phyloP scores from a whole-genome alignment of 2,888 invertebrate species.

The Stenchaetothrips biformis region DNA sequence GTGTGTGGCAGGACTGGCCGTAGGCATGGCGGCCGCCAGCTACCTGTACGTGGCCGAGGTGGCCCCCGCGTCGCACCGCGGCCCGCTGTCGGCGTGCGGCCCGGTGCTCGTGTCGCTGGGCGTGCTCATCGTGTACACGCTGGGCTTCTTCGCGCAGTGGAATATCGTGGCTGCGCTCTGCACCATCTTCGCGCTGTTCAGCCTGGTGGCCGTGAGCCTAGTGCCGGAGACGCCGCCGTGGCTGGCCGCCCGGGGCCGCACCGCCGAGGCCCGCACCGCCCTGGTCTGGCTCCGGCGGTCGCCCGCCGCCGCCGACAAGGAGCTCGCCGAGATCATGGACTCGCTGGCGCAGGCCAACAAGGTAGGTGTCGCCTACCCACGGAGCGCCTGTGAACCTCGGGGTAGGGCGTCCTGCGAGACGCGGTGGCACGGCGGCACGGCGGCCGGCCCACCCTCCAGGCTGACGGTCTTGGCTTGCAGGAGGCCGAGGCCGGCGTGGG shows the following conservation, averaged over 20 bases:
- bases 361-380: constrained; percentile 48
- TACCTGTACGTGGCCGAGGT: constrained; percentile 67
- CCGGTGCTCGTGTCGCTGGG: constrained; percentile 68
- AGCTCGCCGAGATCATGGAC: constrained; percentile 50
- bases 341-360: neutral
- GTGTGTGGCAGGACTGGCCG: neutral
- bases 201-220: constrained; percentile 56
- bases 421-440: constrained; percentile 16
- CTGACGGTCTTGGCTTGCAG: constrained; percentile 31
- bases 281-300: constrained; percentile 63
- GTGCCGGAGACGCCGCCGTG: constrained; percentile 67
- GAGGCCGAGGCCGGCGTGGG: constrained; percentile 45
- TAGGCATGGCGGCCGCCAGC: constrained; percentile 64
- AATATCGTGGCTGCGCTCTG: constrained; percentile 53
- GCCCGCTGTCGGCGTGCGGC: constrained; percentile 63
- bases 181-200: constrained; percentile 54
- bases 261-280: constrained; percentile 56
- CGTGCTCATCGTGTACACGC: constrained; percentile 62
- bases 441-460: constrained; percentile 32
- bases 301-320: constrained; percentile 57
- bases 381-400: constrained; percentile 28
- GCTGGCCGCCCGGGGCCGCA: constrained; percentile 57
- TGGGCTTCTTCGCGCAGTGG: constrained; percentile 65
- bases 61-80: constrained; percentile 61
- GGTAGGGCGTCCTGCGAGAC: neutral